These are phyloP conservation scores for Agapostemon virescens DNA, from an alignment of 2,888 invertebrate species.

Conservation along the genomic window DNA sequence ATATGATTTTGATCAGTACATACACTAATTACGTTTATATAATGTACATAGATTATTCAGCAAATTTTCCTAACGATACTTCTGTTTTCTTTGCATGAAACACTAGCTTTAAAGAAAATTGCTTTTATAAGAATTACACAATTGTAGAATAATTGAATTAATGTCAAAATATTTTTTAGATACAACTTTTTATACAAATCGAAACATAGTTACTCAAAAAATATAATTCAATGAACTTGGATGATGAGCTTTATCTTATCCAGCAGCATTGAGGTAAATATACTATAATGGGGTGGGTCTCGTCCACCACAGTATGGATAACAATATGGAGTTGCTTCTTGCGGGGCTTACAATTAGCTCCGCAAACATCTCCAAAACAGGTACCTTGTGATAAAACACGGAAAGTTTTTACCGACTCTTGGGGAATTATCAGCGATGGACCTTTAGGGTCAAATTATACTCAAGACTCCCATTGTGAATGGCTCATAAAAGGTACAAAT, in stretches of 20 bases:
- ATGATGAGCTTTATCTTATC: conserved; percentile 62
- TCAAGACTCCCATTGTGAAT: conserved; percentile 96
- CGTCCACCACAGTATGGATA: conserved; percentile 75
- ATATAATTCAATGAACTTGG: conserved; percentile 41
- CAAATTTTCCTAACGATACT: background rate
- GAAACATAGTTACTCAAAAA: conserved; percentile 39
- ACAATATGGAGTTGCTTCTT: conserved; percentile 77
- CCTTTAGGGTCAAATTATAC: conserved; percentile 93
- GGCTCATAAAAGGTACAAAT: conserved; percentile 92
- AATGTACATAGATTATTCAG: background rate
- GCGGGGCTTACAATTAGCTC: conserved; percentile 74
- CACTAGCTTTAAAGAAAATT: background rate
- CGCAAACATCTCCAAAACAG: conserved; percentile 77
- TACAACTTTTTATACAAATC: conserved; percentile 25
- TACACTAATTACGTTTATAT: background rate
- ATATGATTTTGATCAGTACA: background rate
- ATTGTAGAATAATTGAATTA: background rate
- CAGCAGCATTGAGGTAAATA: conserved; percentile 57
- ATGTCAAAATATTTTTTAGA: conserved; percentile 36
- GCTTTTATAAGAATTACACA: background rate
- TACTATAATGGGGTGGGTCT: conserved; percentile 77
- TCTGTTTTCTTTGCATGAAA: background rate
- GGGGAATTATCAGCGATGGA: conserved; percentile 94
- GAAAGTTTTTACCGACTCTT: conserved; percentile 89
- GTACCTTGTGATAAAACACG: conserved; percentile 92